Evolutionary conservation across 2,113 vertebrate genomes (phyloP).

Genomic region (Chauna torquata): DNA sequence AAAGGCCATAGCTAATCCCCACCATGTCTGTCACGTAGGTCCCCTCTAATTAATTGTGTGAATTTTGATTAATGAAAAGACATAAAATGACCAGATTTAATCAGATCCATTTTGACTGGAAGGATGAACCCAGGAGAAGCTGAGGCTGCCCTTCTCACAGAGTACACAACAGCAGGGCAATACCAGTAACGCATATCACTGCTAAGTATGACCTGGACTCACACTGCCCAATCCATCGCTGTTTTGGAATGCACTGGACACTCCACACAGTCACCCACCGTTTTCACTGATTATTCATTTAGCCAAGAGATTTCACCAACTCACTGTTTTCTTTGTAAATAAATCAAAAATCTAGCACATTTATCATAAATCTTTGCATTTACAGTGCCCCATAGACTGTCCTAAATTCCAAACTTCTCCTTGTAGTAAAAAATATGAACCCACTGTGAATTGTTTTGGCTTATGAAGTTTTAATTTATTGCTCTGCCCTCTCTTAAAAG

Average conservation of each 20-base stretch:
- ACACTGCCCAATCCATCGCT: background rate
- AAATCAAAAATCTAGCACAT: background rate
- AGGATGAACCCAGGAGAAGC: background rate
- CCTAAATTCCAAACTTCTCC: background rate
- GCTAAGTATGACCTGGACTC: background rate
- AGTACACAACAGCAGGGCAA: background rate
- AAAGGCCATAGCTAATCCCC: background rate
- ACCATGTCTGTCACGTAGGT: background rate
- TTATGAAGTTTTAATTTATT: slow-evolving; percentile 9
- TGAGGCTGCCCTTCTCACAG: background rate
- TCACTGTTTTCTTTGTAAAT: background rate
- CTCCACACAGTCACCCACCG: background rate
- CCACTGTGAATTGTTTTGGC: background rate
- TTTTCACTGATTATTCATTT: background rate
- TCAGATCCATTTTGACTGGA: background rate
- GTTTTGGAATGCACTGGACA: background rate
- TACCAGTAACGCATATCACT: background rate
- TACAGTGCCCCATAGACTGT: background rate
- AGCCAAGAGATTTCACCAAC: background rate
- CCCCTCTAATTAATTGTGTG: background rate
- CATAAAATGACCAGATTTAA: background rate
- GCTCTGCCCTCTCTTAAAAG: background rate
- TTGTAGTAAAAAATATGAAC: background rate
- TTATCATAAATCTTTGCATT: background rate
- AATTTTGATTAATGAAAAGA: background rate